These are phyloP conservation scores for Apamea sordens DNA, from an alignment of 2,888 invertebrate genomes.

Conservation along the genomic window DNA sequence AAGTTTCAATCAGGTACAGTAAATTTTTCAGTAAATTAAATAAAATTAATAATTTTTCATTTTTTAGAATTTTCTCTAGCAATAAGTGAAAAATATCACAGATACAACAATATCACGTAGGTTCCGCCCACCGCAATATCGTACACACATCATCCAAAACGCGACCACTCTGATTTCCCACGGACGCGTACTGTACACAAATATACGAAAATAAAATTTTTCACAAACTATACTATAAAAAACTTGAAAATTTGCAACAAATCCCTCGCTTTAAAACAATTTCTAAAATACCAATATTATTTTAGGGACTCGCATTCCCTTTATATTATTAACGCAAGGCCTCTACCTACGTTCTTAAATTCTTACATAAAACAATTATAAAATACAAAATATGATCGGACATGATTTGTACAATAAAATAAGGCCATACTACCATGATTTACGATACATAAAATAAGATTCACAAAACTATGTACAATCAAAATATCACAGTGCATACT, in stretches of 20 bases:
- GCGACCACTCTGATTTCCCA: slow-evolving; percentile 81
- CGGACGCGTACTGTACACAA: slow-evolving; percentile 84
- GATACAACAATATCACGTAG: slow-evolving; percentile 77
- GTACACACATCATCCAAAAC: slow-evolving; percentile 82
- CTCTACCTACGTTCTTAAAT: slow-evolving; percentile 46
- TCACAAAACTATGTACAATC: slow-evolving; percentile 84
- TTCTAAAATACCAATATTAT: slow-evolving; percentile 74
- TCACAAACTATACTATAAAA: slow-evolving; percentile 81
- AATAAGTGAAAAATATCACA: slow-evolving; percentile 82
- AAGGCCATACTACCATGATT: slow-evolving; percentile 80
- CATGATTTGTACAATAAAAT: slow-evolving; percentile 82
- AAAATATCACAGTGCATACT: slow-evolving; percentile 82
- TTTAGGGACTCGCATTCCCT: slow-evolving; percentile 51
- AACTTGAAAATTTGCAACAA: slow-evolving; percentile 84
- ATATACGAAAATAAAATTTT: slow-evolving; percentile 85
- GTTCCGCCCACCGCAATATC: slow-evolving; percentile 73
- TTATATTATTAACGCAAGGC: slow-evolving; percentile 37
- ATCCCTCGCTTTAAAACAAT: slow-evolving; percentile 78
- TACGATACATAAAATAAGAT: slow-evolving; percentile 80
- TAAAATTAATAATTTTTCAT: slow-evolving; percentile 80
- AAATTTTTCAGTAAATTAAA: slow-evolving; percentile 84
- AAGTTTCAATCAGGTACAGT: slow-evolving; percentile 82
- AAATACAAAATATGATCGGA: slow-evolving; percentile 76
- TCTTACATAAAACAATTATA: slow-evolving; percentile 74
- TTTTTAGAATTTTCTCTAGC: slow-evolving; percentile 81